Base-by-base conservation (phyloP, 1,140 invertebrate species). In the Lepidurus couesii region DNA sequence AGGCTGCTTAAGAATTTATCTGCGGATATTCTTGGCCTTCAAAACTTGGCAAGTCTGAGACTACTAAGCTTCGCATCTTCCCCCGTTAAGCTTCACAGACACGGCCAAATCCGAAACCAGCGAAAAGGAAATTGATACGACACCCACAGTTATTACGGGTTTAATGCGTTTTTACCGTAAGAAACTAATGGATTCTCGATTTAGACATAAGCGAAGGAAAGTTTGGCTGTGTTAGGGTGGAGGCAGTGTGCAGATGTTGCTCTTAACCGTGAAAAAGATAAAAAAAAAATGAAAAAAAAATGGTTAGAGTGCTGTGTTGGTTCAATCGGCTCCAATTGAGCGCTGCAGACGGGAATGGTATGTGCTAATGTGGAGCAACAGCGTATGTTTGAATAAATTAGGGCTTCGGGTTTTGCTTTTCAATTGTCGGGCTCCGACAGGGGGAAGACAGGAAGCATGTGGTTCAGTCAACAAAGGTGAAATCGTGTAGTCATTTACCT, bases 191-290 rank as follows among this genome's bases (percentile, higher is more conserved):
- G 34, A 34, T 34, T 34, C 34, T 34, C 34, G 34, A 4, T 34
- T 34, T 34, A 34, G 34, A 34, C 34, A 34, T 34, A 34, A 34
- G 34, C 34, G 34, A 34, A 34, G 34, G 34, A 34, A 34, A 0
- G 2, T 34, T 34, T 2, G 26, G 26, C 26, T 34, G 26, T 34
- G 26, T 0, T 34, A 34, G 26, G 26, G 2, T 1, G 26, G 26
- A 34, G 26, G 2, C 26, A 34, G 26, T 34, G 26, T 34, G 26
- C 26, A 34, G 26, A 3, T 2, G 26, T 34, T 34, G 34, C 34
- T 75, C 75, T 7, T 34, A 42, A 75, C 75, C 75, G 44, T 75
- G 75, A 75, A 75, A 75, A 13, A 21, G 11, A 21, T 4, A 75
- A 21, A 74, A 74, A 1, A 74, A 13, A 74, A 1, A 34, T 1